Percentiles rank a stretch among this genome's conserved stretches.
Evolutionary conservation across 2,888 invertebrate species (phyloP).

Genomic region (Hemaris fuciformis): DNA sequence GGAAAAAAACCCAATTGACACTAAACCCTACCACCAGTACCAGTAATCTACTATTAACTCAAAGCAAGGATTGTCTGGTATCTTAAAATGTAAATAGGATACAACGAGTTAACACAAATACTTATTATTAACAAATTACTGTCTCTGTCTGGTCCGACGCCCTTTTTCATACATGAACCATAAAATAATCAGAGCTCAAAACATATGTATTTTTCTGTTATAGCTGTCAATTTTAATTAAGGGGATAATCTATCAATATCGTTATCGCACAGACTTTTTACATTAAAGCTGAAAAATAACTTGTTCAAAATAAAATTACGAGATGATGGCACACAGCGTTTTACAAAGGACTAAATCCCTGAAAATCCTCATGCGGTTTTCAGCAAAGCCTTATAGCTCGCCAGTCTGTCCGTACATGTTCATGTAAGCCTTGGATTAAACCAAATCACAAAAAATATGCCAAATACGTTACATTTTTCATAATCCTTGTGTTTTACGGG

Average conservation of each 20-base stretch:
- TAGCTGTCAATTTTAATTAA: background rate
- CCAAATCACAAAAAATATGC: constrained; percentile 45
- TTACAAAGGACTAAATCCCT: constrained; percentile 54
- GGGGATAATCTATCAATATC: background rate
- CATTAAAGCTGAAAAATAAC: constrained; percentile 18
- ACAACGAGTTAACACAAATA: too few relatives aligned
- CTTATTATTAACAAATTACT: too few relatives aligned
- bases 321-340: constrained; percentile 36
- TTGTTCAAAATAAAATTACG: constrained; percentile 32
- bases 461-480: constrained; percentile 33
- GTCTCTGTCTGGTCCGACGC: too few relatives aligned
- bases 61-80: too few relatives aligned
- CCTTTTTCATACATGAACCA: too few relatives aligned
- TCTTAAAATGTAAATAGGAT: too few relatives aligned
- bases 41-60: too few relatives aligned
- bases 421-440: constrained; percentile 57
- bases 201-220: background rate
- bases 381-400: constrained; percentile 57
- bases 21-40: too few relatives aligned
- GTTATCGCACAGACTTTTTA: background rate
- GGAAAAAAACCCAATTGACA: too few relatives aligned
- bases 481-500: constrained; percentile 20
- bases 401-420: constrained; percentile 53
- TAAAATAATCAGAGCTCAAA: background rate
- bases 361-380: constrained; percentile 62